Percentiles rank a stretch among this genome's conserved stretches.
These are phyloP conservation scores for Labeo calbasu DNA, from an alignment of 2,797 vertebrate genomes.

Conservation along the genomic window DNA sequence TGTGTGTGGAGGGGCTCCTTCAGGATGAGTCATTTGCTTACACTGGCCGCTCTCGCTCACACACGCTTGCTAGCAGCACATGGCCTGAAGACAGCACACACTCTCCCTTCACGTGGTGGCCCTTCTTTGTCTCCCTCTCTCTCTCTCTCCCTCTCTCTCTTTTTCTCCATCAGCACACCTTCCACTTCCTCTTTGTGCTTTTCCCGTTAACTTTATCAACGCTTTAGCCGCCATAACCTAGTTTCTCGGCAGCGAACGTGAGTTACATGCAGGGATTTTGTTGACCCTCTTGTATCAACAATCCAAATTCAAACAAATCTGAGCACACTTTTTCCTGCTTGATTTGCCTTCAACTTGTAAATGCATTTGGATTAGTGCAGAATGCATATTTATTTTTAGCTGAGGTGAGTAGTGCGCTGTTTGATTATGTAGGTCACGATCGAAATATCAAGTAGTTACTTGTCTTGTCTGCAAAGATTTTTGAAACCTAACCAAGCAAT, in stretches of 20 bases:
- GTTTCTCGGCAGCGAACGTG: slow-evolving; percentile 1
- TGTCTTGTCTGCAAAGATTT: slow-evolving; percentile 1
- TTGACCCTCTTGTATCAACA: slow-evolving; percentile 1
- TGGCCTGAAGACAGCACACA: slow-evolving; percentile 74
- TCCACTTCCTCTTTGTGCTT: slow-evolving; percentile 18
- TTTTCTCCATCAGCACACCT: slow-evolving; percentile 35
- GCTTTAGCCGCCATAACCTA: slow-evolving; percentile 8
- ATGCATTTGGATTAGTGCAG: background rate
- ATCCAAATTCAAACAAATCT: background rate
- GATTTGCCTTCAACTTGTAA: background rate
- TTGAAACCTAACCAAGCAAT: background rate
- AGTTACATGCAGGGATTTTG: slow-evolving; percentile 6
- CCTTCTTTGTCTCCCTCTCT: slow-evolving; percentile 43
- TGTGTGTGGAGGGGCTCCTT: slow-evolving; percentile 58
- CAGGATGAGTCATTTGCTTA: slow-evolving; percentile 69
- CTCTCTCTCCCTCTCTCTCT: slow-evolving; percentile 35
- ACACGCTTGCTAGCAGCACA: slow-evolving; percentile 70
- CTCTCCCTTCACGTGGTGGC: slow-evolving; percentile 71
- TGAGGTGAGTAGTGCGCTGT: background rate
- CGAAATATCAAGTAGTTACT: slow-evolving; percentile 1
- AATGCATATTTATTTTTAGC: slow-evolving; percentile 20
- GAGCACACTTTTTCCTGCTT: background rate
- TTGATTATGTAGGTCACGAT: slow-evolving; percentile 10
- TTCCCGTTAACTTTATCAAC: background rate
- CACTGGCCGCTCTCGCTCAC: slow-evolving; percentile 43